Percentiles rank a stretch among this genome's conserved stretches.
Conservation (phyloP, 37 sponge, comb jelly and placozoan genomes). For the Amphimedon queenslandica region DNA sequence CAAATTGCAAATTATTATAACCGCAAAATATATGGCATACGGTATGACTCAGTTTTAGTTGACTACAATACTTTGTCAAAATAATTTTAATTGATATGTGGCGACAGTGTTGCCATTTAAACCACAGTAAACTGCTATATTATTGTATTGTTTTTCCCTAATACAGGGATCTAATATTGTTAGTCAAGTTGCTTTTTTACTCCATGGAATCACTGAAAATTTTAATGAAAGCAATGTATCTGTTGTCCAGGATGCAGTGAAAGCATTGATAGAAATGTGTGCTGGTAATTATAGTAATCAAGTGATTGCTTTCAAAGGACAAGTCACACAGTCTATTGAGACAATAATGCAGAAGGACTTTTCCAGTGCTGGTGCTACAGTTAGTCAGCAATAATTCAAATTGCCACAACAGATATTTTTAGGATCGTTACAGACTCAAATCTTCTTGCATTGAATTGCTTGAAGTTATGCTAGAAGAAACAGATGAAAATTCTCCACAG, state of each 20-base stretch:
- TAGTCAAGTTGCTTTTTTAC: background rate
- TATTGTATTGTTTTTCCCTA: background rate
- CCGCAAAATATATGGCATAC: too few species aligned
- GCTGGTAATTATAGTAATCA: background rate
- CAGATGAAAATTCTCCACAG: background rate
- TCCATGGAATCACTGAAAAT: background rate
- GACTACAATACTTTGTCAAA: too few species aligned
- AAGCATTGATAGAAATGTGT: background rate
- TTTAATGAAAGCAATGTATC: background rate
- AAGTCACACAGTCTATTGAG: too few species aligned
- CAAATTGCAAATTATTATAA: too few species aligned
- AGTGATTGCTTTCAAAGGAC: background rate
- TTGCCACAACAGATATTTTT: too few species aligned
- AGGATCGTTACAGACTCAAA: background rate
- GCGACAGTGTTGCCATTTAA: too few species aligned
- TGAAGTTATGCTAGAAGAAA: constrained; percentile 12
- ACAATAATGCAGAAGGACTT: too few species aligned
- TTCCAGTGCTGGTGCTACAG: too few species aligned
- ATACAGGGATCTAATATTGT: background rate
- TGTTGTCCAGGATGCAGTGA: background rate
- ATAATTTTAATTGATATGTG: too few species aligned
- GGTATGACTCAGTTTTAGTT: too few species aligned
- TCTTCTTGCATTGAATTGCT: background rate
- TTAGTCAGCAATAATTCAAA: too few species aligned
- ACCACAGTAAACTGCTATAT: background rate